A percentile compares a stretch with the other conserved stretches of the same genome.
Conservation (phyloP, 35 echinoderm and acorn worm species). For the Eucidaris tribuloides region DNA sequence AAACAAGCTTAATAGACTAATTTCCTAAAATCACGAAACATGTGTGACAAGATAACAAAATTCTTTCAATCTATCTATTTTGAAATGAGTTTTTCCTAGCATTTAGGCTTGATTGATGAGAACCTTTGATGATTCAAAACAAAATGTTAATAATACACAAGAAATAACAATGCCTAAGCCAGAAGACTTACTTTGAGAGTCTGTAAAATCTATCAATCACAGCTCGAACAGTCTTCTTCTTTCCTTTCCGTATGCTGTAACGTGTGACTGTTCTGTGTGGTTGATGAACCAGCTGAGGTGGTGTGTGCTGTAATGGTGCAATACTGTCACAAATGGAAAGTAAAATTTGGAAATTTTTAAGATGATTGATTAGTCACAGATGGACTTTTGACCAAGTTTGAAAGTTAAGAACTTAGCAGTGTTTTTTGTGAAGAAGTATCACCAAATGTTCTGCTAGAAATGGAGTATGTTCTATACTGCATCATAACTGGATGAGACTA, state of each 20-base stretch:
- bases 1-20: background rate
- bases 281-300: constrained; percentile 2
- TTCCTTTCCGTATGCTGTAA: constrained; percentile 62
- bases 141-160: background rate
- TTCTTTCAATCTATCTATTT: background rate
- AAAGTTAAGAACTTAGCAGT: too few relatives aligned
- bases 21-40: background rate
- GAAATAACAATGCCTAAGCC: background rate
- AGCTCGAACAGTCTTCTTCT: constrained; percentile 77
- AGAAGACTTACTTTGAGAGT: constrained; percentile 65
- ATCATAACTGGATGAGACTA: too few relatives aligned
- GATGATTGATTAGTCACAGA: too few relatives aligned
- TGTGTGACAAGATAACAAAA: background rate
- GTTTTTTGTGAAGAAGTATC: too few relatives aligned
- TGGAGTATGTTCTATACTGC: too few relatives aligned
- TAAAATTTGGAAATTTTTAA: too few relatives aligned
- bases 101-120: background rate
- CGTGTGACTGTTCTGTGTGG: constrained; percentile 57
- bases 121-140: background rate
- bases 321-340: too few relatives aligned
- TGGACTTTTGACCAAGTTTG: too few relatives aligned
- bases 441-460: too few relatives aligned
- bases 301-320: too few relatives aligned
- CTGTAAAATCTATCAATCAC: constrained; percentile 84
- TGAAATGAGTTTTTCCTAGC: background rate